phyloP scores from a whole-genome alignment of 2,797 vertebrate species.

The Rhabdomys pumilio region DNA sequence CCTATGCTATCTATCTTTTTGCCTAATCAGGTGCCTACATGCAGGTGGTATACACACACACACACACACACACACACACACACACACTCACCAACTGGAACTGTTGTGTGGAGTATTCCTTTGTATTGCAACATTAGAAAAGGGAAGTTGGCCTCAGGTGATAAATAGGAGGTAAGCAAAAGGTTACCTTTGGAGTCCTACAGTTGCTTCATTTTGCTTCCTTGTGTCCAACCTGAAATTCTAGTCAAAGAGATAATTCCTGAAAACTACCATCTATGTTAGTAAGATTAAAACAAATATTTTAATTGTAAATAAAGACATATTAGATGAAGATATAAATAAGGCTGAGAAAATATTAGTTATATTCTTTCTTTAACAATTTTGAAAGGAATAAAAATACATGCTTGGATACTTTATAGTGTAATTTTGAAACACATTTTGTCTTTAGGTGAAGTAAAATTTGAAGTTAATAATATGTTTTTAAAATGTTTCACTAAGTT shows the following conservation, averaged over 20 bases:
- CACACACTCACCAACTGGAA: background rate
- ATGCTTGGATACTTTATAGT: background rate
- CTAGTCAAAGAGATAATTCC: background rate
- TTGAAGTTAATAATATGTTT: conserved; percentile 8
- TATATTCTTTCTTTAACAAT: background rate
- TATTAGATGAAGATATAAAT: background rate
- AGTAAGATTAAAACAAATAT: background rate
- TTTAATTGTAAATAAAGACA: background rate
- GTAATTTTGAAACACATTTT: conserved; percentile 2
- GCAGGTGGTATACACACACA: too few relatives aligned
- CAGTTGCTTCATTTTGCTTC: background rate
- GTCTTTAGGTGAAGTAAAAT: background rate
- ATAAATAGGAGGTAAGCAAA: background rate
- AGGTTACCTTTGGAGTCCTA: background rate
- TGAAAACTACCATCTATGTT: background rate
- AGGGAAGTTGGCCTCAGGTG: background rate
- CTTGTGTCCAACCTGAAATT: background rate
- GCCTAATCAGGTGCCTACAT: background rate
- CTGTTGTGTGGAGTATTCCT: background rate
- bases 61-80: background rate
- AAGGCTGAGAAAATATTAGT: background rate
- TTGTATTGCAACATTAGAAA: background rate
- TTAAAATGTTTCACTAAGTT: background rate
- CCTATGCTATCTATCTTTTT: background rate
- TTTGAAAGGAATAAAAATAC: background rate